Conservation (phyloP, 2,888 invertebrate genomes). For the Scaptomyza tumidula region DNA sequence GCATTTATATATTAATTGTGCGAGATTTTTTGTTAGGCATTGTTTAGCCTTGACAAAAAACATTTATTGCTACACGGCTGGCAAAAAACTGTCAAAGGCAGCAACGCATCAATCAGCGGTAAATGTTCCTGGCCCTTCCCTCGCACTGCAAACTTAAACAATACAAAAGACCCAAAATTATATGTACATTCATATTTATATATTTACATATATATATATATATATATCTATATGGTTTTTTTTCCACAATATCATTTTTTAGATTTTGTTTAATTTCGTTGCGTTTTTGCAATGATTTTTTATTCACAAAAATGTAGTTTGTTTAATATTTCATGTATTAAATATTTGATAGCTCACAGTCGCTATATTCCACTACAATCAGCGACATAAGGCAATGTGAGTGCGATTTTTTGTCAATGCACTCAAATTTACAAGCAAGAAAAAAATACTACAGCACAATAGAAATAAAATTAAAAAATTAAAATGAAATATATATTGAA, state of each 20-base stretch:
- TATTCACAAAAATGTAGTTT: constrained; percentile 60
- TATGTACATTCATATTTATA: background rate
- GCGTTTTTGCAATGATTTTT: constrained; percentile 39
- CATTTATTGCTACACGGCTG: constrained; percentile 56
- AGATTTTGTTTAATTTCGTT: constrained; percentile 53
- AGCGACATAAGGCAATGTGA: constrained; percentile 58
- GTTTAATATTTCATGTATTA: constrained; percentile 69
- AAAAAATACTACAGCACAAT: constrained; percentile 22
- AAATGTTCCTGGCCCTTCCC: constrained; percentile 2
- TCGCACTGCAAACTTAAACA: constrained; percentile 20
- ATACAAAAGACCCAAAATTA: constrained; percentile 28
- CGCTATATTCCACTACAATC: constrained; percentile 37
- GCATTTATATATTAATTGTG: constrained; percentile 28
- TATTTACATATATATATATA: background rate
- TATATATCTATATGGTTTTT: background rate
- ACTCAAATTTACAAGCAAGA: constrained; percentile 50
- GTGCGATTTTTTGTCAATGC: constrained; percentile 22
- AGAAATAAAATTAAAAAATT: constrained; percentile 45
- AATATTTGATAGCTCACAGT: constrained; percentile 65
- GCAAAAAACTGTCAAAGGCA: constrained; percentile 72
- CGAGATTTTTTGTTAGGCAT: constrained; percentile 17
- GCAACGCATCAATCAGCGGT: constrained; percentile 67
- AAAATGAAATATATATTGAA: constrained; percentile 23
- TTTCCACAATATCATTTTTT: constrained; percentile 29
- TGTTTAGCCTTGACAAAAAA: constrained; percentile 61